phyloP scores from a whole-genome alignment of 2,888 invertebrate genomes.

The Microplitis deprimator region DNA sequence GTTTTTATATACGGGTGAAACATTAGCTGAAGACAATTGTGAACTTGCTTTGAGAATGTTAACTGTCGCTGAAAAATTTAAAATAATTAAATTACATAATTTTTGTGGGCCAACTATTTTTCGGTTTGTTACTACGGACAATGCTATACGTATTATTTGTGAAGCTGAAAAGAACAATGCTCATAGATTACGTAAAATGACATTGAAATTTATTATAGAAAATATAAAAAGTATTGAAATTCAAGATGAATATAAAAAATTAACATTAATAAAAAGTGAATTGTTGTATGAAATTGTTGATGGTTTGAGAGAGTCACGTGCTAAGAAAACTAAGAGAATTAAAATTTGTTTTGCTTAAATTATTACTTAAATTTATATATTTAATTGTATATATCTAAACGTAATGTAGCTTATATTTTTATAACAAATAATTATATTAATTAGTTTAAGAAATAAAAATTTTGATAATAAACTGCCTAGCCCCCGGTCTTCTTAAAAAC shows the following conservation, averaged over 20 bases:
- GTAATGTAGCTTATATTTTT: neutral
- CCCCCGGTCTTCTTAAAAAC: too few species aligned
- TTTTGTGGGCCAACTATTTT: constrained; percentile 1
- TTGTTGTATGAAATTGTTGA: neutral
- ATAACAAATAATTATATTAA: neutral
- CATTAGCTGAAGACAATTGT: neutral
- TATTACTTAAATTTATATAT: neutral
- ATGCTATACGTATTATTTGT: constrained; percentile 1
- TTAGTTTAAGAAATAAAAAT: neutral
- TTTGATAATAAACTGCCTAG: neutral
- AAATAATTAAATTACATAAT: constrained; percentile 17
- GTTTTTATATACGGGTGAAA: constrained; percentile 2
- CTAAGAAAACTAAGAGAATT: neutral
- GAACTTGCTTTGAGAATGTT: neutral
- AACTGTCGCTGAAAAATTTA: constrained; percentile 10
- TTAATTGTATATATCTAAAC: neutral
- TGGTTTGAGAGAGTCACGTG: neutral
- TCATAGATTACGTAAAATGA: neutral
- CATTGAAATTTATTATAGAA: neutral
- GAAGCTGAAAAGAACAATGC: constrained; percentile 7
- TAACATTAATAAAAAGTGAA: neutral
- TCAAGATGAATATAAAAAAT: neutral
- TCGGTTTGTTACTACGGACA: neutral
- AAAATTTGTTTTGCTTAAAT: neutral
- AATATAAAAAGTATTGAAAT: neutral